Evolutionary conservation across 2,888 invertebrate genomes (phyloP).

Genomic region (Zaprionus lineosus): DNA sequence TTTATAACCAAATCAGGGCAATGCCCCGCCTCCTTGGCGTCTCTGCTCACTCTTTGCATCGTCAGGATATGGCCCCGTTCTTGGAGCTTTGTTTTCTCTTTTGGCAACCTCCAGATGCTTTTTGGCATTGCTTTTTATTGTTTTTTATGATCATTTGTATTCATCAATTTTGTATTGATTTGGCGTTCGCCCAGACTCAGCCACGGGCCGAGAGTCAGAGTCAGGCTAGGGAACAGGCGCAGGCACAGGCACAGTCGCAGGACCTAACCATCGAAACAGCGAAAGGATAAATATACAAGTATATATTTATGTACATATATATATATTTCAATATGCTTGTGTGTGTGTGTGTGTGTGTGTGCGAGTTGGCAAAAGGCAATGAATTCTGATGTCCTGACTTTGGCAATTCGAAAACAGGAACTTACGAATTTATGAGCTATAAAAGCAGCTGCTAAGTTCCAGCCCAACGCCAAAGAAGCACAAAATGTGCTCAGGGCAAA

Average conservation of each 20-base stretch:
- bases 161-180: constrained; percentile 78
- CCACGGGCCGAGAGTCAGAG: neutral
- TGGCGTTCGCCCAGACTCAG: constrained; percentile 19
- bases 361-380: constrained; percentile 58
- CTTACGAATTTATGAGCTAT: constrained; percentile 77
- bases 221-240: neutral
- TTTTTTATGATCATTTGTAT: constrained; percentile 79
- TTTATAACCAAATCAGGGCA: constrained; percentile 76
- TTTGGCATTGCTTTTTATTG: constrained; percentile 74
- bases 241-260: neutral
- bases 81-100: constrained; percentile 35
- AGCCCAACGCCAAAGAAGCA: constrained; percentile 3
- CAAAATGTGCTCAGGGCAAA: constrained; percentile 2
- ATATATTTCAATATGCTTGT: neutral
- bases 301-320: neutral
- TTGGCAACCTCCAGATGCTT: constrained; percentile 62
- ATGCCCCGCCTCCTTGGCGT: constrained; percentile 10
- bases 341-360: neutral
- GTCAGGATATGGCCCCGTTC: no score
- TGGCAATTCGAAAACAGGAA: constrained; percentile 60
- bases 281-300: constrained; percentile 59
- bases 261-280: constrained; percentile 8
- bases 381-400: constrained; percentile 64
- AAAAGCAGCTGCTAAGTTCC: constrained; percentile 63
- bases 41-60: neutral